Conservation (phyloP, 1,140 invertebrate genomes). For the Parasteatoda tepidariorum region DNA sequence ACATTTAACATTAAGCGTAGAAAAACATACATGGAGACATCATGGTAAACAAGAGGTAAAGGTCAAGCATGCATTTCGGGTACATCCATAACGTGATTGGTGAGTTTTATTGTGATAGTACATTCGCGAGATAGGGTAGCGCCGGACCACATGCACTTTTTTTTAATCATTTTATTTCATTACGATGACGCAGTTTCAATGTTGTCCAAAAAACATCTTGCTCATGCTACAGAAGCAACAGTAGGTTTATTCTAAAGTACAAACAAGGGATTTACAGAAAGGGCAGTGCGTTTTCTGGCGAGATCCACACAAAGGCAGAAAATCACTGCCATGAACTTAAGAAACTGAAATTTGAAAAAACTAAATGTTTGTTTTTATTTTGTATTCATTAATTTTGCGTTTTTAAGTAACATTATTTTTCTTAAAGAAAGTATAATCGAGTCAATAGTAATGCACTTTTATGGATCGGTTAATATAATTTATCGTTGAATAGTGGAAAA, state of each 20-base stretch:
- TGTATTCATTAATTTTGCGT: too few species aligned
- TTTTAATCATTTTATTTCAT: background rate
- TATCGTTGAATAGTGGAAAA: too few species aligned
- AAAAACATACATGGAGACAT: background rate
- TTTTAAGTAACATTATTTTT: too few species aligned
- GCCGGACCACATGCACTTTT: background rate
- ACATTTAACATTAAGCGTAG: background rate
- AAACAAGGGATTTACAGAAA: background rate
- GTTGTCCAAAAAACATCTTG: background rate
- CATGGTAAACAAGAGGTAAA: background rate
- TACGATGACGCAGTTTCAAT: constrained; percentile 5
- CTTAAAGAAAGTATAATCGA: too few species aligned
- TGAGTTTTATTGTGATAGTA: constrained; percentile 26
- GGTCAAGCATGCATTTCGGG: background rate
- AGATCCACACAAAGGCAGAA: constrained; percentile 55
- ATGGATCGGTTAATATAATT: too few species aligned
- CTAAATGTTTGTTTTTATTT: too few species aligned
- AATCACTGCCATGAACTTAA: background rate
- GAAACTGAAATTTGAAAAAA: too few species aligned
- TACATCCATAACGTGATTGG: background rate
- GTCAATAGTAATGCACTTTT: too few species aligned
- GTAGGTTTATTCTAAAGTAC: background rate
- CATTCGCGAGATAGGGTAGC: background rate
- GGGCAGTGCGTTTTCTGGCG: constrained; percentile 37
- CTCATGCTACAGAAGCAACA: constrained; percentile 36